Base-by-base conservation (phyloP, 2,888 invertebrate species). In the Zygothrica quintamaculata region DNA sequence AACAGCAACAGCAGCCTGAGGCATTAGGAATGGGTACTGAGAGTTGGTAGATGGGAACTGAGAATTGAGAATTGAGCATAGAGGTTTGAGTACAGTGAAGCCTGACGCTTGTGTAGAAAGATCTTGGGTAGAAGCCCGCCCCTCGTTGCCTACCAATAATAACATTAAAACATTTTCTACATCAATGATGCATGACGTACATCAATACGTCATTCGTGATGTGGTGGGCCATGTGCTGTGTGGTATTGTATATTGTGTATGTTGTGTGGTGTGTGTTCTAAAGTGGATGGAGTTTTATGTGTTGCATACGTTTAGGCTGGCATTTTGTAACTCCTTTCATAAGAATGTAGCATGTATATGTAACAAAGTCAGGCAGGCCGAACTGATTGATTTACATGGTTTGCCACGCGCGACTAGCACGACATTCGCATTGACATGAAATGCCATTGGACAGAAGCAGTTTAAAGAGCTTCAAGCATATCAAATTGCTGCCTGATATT, bases 161-260 rank as follows among this genome's bases (percentile, higher is more conserved):
- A 82, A 65, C 82, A 85, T 86, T 81, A 84, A 82, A 84, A 73
- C 77, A 82, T 81, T 84, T 82, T 82, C 80, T 82, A 67, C 76
- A 78, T 84, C 86, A 85, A 84, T 85, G 86, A 80, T 80, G 84
- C 82, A 82, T 80, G 80, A 76, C 78, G 73, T 80, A 82, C 73
- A 82, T 77, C 82, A 77, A 77, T 85, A 79, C 85, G 68, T 77
- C 82, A 81, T 53, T 65, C 52, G 47, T 22, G 31, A 25, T 46
- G 39, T 15, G 29, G 8, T 8, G 15, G 12, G 51, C 16, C 26
- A 25, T 12, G 48, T n/a, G 25, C 11, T 18, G 13, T 33, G 18
- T 15, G 46, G 46, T 40, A 29, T 26, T 8, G 12, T 8, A 33
- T 22, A 44, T 46, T 33, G 18, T 18, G 16, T 9, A 33, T 36